Evolutionary conservation across 2,888 invertebrate genomes (phyloP).

Genomic region (Chironomus tentans): DNA sequence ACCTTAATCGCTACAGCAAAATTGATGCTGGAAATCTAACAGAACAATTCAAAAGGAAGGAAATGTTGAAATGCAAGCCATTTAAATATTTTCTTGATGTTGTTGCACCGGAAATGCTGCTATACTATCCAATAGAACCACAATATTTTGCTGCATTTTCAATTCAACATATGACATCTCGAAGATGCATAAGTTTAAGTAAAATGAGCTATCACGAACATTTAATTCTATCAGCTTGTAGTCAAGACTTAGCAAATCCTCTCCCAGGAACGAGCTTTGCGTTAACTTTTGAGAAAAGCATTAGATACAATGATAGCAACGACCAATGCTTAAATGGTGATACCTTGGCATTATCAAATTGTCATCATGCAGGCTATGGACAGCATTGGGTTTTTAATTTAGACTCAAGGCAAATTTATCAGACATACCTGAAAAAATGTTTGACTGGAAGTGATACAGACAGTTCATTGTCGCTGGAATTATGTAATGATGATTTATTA

Average conservation of each 20-base stretch:
- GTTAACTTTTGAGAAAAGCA: background rate
- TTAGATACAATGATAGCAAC: background rate
- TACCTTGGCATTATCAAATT: background rate
- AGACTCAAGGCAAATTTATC: background rate
- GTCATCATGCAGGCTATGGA: background rate
- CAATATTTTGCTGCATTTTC: background rate
- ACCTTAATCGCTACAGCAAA: background rate
- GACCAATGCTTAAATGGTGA: slow-evolving; percentile 3
- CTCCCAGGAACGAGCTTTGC: background rate
- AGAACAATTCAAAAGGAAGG: background rate
- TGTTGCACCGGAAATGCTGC: background rate
- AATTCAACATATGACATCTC: background rate
- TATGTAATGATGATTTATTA: too few species aligned
- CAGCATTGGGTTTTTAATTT: slow-evolving; percentile 7
- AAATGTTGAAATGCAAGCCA: background rate
- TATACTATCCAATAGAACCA: background rate
- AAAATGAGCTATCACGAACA: background rate
- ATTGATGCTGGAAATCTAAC: slow-evolving; percentile 10
- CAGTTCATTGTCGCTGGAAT: background rate
- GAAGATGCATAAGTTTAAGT: background rate
- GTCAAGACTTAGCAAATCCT: background rate
- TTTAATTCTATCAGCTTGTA: background rate
- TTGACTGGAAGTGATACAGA: background rate
- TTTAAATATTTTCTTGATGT: slow-evolving; percentile 8
- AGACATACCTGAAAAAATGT: background rate